Conservation (phyloP, 2,888 invertebrate species). For the Lordiphosa andalusiaca region DNA sequence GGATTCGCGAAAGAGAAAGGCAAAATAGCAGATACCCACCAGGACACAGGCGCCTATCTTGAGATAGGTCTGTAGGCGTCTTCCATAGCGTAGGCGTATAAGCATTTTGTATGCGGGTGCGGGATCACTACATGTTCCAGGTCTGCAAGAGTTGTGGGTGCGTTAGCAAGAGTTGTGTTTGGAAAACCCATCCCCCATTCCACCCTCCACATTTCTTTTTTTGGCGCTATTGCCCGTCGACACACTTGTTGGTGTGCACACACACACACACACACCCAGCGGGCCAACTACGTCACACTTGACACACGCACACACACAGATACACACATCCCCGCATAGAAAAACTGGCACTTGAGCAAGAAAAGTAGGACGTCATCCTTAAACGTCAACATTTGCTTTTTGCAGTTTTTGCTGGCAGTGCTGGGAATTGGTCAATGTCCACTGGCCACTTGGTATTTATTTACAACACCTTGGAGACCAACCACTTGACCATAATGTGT, state of each 20-base stretch:
- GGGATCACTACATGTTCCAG: slow-evolving; percentile 42
- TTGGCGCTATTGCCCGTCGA: slow-evolving; percentile 41
- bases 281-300: slow-evolving; percentile 53
- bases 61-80: slow-evolving; percentile 77
- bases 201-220: slow-evolving; percentile 3
- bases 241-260: slow-evolving; percentile 65
- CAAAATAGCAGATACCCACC: slow-evolving; percentile 77
- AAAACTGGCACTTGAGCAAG: slow-evolving; percentile 20
- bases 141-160: no score
- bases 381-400: slow-evolving; percentile 54
- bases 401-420: slow-evolving; percentile 18
- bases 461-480: slow-evolving; percentile 26
- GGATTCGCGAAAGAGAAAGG: slow-evolving; percentile 78
- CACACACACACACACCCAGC: slow-evolving; percentile 7
- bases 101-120: slow-evolving; percentile 57
- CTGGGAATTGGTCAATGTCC: slow-evolving; percentile 29
- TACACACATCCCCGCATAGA: slow-evolving; percentile 2
- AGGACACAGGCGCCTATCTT: slow-evolving; percentile 75
- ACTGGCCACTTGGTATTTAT: slow-evolving; percentile 17
- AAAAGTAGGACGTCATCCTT: slow-evolving; percentile 65
- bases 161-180: not conserved
- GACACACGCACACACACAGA: slow-evolving; percentile 28
- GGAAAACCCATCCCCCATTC: not conserved
- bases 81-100: slow-evolving; percentile 74
- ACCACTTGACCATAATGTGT: slow-evolving; percentile 31